Evolutionary conservation across 1,140 invertebrate genomes (phyloP).

Genomic region (Yoshiicerus persimilis): DNA sequence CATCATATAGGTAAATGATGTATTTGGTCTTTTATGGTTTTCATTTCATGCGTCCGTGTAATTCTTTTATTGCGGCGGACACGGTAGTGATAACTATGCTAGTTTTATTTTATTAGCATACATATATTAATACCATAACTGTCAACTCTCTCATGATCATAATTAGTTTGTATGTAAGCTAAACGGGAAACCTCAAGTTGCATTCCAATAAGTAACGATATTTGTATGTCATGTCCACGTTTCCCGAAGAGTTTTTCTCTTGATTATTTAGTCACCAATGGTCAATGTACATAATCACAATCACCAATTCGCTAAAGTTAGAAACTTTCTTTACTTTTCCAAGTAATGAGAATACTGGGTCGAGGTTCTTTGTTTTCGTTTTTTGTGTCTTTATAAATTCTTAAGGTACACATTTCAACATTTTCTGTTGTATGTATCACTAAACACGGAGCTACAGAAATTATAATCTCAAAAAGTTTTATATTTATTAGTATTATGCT

Average conservation of each 20-base stretch:
- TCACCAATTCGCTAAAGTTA: neutral
- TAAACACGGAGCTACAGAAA: no score
- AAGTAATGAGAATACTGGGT: neutral
- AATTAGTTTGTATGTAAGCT: neutral
- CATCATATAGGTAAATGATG: no score
- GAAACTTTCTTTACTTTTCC: neutral
- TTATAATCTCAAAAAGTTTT: no score
- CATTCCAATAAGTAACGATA: neutral
- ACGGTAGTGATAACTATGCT: neutral
- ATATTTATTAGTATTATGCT: no score
- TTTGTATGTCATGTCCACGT: neutral
- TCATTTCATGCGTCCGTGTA: neutral
- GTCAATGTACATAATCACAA: neutral
- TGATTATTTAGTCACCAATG: neutral
- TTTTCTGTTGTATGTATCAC: no score
- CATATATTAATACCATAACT: neutral
- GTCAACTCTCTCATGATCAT: neutral
- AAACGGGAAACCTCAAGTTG: neutral
- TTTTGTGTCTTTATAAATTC: neutral
- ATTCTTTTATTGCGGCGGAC: neutral
- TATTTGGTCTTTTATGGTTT: neutral
- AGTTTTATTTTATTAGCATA: neutral
- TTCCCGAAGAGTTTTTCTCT: neutral
- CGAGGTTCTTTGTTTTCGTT: neutral
- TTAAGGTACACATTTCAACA: no score